phyloP scores from a whole-genome alignment of 2,113 vertebrate species.

The Vicugna pacos region DNA sequence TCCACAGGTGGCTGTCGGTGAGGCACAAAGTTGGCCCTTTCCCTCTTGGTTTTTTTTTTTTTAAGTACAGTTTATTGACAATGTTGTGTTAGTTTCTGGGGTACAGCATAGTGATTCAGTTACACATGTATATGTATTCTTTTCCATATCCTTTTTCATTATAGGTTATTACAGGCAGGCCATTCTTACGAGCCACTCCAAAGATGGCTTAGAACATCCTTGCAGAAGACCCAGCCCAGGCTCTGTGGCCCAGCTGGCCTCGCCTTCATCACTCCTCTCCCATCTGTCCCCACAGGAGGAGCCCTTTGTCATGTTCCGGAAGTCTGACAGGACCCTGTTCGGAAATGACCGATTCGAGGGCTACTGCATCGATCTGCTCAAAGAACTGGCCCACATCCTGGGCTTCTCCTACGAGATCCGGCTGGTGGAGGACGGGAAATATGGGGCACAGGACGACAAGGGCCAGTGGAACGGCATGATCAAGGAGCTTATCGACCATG shows the following conservation, averaged over 20 bases:
- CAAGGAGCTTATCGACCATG: constrained; percentile 98
- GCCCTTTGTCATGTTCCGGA: constrained; percentile 99
- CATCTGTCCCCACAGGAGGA: constrained; percentile 91
- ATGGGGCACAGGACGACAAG: constrained; percentile 98
- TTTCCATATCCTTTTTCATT: too few species aligned
- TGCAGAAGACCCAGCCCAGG: neutral
- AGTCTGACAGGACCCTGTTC: constrained; percentile 95
- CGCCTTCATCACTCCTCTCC: neutral
- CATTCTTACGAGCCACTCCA: neutral
- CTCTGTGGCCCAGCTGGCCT: neutral
- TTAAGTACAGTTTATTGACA: too few species aligned
- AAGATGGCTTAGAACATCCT: neutral
- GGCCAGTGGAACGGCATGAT: constrained; percentile 99
- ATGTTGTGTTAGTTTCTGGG: too few species aligned
- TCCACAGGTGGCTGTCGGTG: neutral
- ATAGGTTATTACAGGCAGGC: neutral
- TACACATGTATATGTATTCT: too few species aligned
- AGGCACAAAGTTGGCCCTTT: neutral
- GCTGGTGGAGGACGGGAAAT: constrained; percentile 96
- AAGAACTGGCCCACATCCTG: constrained; percentile 95
- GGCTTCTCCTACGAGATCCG: constrained; percentile 98
- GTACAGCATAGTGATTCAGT: too few species aligned
- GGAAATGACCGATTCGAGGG: constrained; percentile 99
- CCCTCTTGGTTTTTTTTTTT: neutral
- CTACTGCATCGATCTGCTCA: constrained; percentile 98